A percentile compares a stretch with the other conserved stretches of the same genome.
Conservation (phyloP, 2,888 invertebrate genomes). For the Drosophila ustulata region DNA sequence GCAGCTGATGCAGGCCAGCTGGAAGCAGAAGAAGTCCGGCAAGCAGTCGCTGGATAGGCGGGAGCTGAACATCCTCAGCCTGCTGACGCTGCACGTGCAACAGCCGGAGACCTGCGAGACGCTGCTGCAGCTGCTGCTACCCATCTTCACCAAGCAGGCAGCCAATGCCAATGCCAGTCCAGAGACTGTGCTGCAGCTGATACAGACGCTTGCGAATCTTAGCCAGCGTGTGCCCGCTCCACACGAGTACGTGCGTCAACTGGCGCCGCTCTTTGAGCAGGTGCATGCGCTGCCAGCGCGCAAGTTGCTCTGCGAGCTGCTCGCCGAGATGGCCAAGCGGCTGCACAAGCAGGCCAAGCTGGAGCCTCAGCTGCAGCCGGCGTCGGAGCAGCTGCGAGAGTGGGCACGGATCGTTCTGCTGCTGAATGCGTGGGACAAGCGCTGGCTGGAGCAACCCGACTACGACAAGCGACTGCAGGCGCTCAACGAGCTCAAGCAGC, state of each 20-base stretch:
- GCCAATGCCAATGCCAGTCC: constrained; percentile 87
- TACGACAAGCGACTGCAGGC: constrained; percentile 92
- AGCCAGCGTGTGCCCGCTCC: constrained; percentile 89
- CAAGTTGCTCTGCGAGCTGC: constrained; percentile 88
- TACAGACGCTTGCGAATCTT: constrained; percentile 91
- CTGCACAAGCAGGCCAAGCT: constrained; percentile 61
- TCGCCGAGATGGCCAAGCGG: constrained; percentile 87
- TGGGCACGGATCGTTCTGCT: constrained; percentile 87
- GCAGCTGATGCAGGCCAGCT: constrained; percentile 88
- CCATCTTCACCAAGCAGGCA: constrained; percentile 89
- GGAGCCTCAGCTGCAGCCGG: constrained; percentile 35
- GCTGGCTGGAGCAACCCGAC: constrained; percentile 97
- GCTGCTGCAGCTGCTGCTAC: constrained; percentile 89
- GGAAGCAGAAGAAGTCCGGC: constrained; percentile 86
- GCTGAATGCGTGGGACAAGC: constrained; percentile 94
- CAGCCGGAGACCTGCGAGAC: constrained; percentile 89
- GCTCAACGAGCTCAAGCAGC: constrained; percentile 88
- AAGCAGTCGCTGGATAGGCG: constrained; percentile 87
- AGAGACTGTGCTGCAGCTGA: constrained; percentile 89
- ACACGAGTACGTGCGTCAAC: constrained; percentile 88
- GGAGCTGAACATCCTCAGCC: constrained; percentile 90
- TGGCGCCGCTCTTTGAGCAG: constrained; percentile 90
- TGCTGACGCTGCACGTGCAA: constrained; percentile 91
- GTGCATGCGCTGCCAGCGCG: constrained; percentile 89
- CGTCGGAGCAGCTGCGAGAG: constrained; percentile 82